phyloP scores from a whole-genome alignment of 2,888 invertebrate genomes.

The Drosophila prostipennis region DNA sequence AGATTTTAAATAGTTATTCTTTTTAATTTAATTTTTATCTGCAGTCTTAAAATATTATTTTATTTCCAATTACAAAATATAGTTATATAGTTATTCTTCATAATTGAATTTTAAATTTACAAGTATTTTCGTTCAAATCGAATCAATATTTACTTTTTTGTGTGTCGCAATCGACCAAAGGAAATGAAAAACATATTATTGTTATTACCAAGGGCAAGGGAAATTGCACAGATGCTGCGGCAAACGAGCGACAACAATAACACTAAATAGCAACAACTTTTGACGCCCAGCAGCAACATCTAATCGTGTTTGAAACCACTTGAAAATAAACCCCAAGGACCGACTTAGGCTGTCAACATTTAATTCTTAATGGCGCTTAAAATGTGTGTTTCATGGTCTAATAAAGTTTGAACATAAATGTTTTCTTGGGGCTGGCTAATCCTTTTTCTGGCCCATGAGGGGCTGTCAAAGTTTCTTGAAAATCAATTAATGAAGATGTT shows the following conservation, averaged over 20 bases:
- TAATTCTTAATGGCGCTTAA: constrained; percentile 42
- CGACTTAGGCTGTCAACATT: constrained; percentile 35
- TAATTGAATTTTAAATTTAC: too few species aligned
- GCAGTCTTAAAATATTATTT: too few species aligned
- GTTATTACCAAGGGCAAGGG: not conserved
- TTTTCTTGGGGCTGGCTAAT: constrained; percentile 10
- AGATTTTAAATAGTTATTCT: not conserved
- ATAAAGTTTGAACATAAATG: constrained; percentile 39
- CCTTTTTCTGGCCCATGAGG: constrained; percentile 18
- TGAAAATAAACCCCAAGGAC: constrained; percentile 16
- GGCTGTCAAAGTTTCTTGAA: constrained; percentile 26
- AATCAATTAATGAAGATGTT: constrained; percentile 34
- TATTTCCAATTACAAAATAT: not conserved
- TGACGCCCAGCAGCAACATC: not conserved
- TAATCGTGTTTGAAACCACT: constrained; percentile 28
- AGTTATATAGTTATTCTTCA: too few species aligned
- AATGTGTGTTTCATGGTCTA: constrained; percentile 30
- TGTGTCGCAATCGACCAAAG: not conserved
- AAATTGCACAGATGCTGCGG: constrained; percentile 5
- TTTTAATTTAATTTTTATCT: not conserved
- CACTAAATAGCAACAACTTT: constrained; percentile 8
- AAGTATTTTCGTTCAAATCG: too few species aligned
- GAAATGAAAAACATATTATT: not conserved
- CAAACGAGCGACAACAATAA: not conserved
- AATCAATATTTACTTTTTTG: not conserved